Base-by-base conservation (phyloP, 2,113 vertebrate species). In the Macrotis lagotis region DNA sequence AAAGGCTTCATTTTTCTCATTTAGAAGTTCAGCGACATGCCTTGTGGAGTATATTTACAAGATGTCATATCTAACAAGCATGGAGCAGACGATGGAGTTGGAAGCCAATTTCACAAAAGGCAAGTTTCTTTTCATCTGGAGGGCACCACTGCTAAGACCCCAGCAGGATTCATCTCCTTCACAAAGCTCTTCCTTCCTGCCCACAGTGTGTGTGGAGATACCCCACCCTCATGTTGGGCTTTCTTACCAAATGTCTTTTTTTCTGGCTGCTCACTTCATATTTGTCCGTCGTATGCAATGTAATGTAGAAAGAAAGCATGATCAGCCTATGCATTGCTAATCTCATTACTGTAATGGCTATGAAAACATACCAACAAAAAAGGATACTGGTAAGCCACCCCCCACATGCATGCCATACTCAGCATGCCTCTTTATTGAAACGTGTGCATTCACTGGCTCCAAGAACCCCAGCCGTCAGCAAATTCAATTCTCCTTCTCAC, bases 261-360 rank as follows among this genome's bases (percentile, higher is more conserved):
- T 98, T 98, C 98, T 98, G 98, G 97, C 97, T 98, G 97, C 95
- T 99, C 98, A 98, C 97, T 98, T 98, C 97, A 97, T 98, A 97
- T 98, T 98, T 98, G 98, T 98, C 98, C 97, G 96, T 95, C 93
- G 97, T 92, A 97, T 52, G 96, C 95, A 97, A 96, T 83, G 89
- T 90, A 90, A 92, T 94, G 97, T 94, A 89, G 94, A 94, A 98
- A 98, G 98, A 98, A 98, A 98, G 96, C 93, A 47, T 51, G 97
- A 98, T 96, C 96, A 95, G 97, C 95, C 96, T 97, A 96, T 97
- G 97, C 97, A 98, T 98, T 95, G 51, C 98, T 99, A 99, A 99
- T 99, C 98, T 98, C 48, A 96, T 98, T 98, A 98, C 97, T 97
- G 98, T 98, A 98, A 98, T 97, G 97, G 96, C 97, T 98, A 97